Evolutionary conservation across 2,888 invertebrate genomes (phyloP).

Genomic region (Agrotis segetum): DNA sequence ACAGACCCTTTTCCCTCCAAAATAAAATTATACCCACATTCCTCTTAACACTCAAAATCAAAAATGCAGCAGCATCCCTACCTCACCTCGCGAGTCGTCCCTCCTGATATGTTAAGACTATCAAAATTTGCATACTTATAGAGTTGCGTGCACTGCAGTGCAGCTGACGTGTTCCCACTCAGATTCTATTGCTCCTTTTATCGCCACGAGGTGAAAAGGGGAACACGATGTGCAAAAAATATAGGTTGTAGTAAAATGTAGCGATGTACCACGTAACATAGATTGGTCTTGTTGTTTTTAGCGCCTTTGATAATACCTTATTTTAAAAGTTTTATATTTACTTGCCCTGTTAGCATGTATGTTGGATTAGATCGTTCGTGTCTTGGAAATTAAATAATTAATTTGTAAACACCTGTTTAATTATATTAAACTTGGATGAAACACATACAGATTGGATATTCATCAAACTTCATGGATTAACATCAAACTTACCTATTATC

Average conservation of each 20-base stretch:
- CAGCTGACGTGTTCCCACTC: conserved; percentile 58
- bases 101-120: conserved; percentile 62
- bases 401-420: no score
- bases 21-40: conserved; percentile 18
- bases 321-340: no score
- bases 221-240: conserved; percentile 23
- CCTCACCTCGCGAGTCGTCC: conserved; percentile 12
- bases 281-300: neutral
- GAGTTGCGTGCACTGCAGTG: conserved; percentile 62
- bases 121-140: conserved; percentile 73
- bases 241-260: neutral
- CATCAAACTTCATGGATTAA: no score
- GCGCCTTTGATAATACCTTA: neutral
- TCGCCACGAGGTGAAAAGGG: conserved; percentile 35
- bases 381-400: no score
- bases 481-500: no score
- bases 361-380: no score
- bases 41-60: conserved; percentile 17
- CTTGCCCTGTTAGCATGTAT: no score
- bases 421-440: no score
- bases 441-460: no score
- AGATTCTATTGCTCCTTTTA: conserved; percentile 58
- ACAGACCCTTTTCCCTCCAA: conserved; percentile 6
- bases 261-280: neutral
- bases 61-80: conserved; percentile 43